A percentile compares a stretch with the other conserved stretches of the same genome.
phyloP scores from a whole-genome alignment of 2,113 vertebrate genomes.

The Leptocoma aspasia region DNA sequence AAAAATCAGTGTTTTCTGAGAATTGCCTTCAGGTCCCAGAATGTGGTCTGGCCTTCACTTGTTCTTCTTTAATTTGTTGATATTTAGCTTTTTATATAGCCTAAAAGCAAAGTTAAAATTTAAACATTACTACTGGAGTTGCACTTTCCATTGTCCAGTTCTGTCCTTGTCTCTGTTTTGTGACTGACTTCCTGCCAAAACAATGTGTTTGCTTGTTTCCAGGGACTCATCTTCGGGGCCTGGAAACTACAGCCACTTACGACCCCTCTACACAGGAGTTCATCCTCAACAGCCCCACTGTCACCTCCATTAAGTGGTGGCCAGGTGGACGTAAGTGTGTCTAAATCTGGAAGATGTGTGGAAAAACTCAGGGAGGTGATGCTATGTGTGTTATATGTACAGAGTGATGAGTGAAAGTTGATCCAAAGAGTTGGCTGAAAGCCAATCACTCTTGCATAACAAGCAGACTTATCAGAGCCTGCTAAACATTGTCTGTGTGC shows the following conservation, averaged over 20 bases:
- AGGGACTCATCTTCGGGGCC: constrained; percentile 92
- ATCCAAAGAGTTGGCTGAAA: neutral
- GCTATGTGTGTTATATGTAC: neutral
- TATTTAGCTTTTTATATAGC: neutral
- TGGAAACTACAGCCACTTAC: constrained; percentile 95
- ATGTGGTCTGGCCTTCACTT: neutral
- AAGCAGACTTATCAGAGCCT: neutral
- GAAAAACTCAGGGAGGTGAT: neutral
- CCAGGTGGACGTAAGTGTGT: constrained; percentile 91
- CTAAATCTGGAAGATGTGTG: neutral
- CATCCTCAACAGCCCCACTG: constrained; percentile 92
- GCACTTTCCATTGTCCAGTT: neutral
- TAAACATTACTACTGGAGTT: constrained; percentile 36
- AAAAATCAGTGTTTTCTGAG: neutral
- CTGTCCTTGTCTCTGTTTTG: neutral
- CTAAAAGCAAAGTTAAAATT: neutral
- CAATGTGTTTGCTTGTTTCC: neutral
- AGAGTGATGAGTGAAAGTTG: neutral
- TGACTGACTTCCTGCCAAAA: neutral
- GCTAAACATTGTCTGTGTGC: neutral
- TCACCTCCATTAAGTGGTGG: constrained; percentile 99
- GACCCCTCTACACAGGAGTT: constrained; percentile 94
- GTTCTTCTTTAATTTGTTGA: neutral
- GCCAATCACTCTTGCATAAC: neutral
- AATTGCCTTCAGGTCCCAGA: neutral